Base-by-base conservation (phyloP, 53 echinoderm and acorn worm species). In the Temnopleurus reevesii region DNA sequence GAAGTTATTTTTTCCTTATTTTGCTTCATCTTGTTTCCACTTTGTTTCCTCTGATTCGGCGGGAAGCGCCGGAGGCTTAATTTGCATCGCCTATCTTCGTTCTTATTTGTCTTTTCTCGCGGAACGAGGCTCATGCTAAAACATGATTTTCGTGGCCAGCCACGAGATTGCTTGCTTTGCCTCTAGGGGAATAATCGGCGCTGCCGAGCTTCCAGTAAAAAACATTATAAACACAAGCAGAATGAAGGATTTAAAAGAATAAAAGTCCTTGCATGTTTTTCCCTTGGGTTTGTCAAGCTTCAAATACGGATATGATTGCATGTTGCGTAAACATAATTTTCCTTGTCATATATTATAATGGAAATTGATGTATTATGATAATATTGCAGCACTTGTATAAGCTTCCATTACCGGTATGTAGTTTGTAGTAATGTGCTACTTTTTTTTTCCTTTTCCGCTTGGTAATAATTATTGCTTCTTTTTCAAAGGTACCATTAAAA, bases 81-180 rank as follows among this genome's bases (percentile, higher is more conserved):
- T 63, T 63, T 63, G 63, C 63, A 63, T 63, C 63, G 33, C 63
- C 63, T 63, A 63, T 63, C 63, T 63, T 12, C 6, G 33, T 63
- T 19, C 27, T 10, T 58, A 34, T 63, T 63, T 63, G 63, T 63
- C 63, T 33, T 23, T 63, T 34, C 63, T 34, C 18, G 63, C 63
- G 30, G 63, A 31, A 63, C 2, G 63, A 34, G 33, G 63, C 63
- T 63, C 17, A 34, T 63, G 34, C 63, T 17, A 17, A 2, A 18
- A 34, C 63, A 63, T 33, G 63, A 63, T 63, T 63, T 19, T 63
- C 23, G 31, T 59, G 12, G 27, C 19, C 59, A 9, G 30, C 29
- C 12, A 4, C 18, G 3, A 63, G 33, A 17, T 15, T 33, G 63
- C 63, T 15, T 33, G 63, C 63, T 3, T 34, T 63, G 63, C 63